A percentile compares a stretch with the other conserved stretches of the same genome.
These are phyloP conservation scores for Clunio marinus DNA, from an alignment of 2,888 invertebrate genomes.

Conservation along the genomic window DNA sequence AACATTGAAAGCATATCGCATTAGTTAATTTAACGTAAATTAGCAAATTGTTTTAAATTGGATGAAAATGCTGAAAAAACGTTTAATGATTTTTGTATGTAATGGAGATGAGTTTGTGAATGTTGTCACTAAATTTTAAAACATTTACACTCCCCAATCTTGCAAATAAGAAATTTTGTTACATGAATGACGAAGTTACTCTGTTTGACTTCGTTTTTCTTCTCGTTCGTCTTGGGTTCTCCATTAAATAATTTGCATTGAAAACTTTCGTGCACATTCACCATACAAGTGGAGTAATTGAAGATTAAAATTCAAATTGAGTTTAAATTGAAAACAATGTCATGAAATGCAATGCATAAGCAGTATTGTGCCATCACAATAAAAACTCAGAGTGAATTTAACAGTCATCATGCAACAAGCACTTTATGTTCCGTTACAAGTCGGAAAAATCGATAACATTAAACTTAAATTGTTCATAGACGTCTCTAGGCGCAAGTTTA, in stretches of 20 bases:
- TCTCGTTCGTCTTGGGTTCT: too few relatives aligned
- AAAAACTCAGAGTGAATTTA: not conserved
- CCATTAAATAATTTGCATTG: too few relatives aligned
- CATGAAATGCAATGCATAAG: too few relatives aligned
- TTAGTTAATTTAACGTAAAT: slow-evolving; percentile 23
- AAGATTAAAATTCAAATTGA: not conserved
- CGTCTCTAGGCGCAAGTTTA: not conserved
- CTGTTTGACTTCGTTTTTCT: too few relatives aligned
- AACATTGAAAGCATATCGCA: not conserved
- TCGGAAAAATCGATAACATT: not conserved
- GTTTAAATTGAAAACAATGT: not conserved
- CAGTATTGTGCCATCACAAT: too few relatives aligned
- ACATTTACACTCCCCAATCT: too few relatives aligned
- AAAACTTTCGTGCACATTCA: slow-evolving; percentile 11
- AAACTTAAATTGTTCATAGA: not conserved
- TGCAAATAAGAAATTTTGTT: too few relatives aligned
- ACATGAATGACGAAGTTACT: too few relatives aligned
- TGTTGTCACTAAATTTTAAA: too few relatives aligned
- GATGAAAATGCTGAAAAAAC: slow-evolving; percentile 8
- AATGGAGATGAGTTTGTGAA: too few relatives aligned
- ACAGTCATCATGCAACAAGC: not conserved
- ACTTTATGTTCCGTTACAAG: not conserved
- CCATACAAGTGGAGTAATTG: too few relatives aligned
- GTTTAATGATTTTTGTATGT: too few relatives aligned
- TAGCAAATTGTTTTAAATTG: slow-evolving; percentile 21